Conservation (phyloP, 2,113 vertebrate genomes). For the Aspiorhynchus laticeps region DNA sequence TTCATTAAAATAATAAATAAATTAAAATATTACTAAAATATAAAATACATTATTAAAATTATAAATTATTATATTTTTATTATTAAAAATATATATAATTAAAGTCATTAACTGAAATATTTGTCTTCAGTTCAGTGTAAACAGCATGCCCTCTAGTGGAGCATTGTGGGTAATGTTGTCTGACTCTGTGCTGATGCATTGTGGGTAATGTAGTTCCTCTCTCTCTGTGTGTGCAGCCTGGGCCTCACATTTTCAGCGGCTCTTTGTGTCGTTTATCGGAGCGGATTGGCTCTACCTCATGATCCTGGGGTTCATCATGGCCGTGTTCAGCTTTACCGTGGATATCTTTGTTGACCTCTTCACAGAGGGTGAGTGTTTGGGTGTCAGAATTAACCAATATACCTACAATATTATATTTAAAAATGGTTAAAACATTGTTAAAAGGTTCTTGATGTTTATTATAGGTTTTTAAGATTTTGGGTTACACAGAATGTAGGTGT, state of each 20-base stretch:
- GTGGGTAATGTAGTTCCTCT: background rate
- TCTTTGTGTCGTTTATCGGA: conserved; percentile 30
- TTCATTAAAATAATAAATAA: no score
- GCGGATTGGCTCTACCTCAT: conserved; percentile 53
- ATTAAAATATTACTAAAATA: background rate
- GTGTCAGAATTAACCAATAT: background rate
- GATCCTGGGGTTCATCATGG: conserved; percentile 33
- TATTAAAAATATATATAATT: no score
- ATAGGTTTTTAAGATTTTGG: no score
- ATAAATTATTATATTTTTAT: no score
- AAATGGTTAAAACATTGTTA: no score
- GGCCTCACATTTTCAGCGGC: background rate
- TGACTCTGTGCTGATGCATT: conserved; percentile 15
- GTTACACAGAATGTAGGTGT: no score
- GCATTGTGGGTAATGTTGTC: background rate
- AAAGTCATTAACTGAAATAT: background rate
- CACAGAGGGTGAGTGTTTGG: conserved; percentile 26
- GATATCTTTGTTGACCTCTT: conserved; percentile 49
- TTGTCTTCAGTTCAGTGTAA: background rate
- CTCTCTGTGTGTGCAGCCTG: background rate
- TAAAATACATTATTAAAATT: background rate
- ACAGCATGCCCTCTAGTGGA: background rate
- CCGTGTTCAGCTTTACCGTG: conserved; percentile 42
- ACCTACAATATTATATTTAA: background rate
- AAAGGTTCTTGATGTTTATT: background rate